Evolutionary conservation across 2,888 invertebrate species (phyloP).

Genomic region (Chrysopilus asiliformis): DNA sequence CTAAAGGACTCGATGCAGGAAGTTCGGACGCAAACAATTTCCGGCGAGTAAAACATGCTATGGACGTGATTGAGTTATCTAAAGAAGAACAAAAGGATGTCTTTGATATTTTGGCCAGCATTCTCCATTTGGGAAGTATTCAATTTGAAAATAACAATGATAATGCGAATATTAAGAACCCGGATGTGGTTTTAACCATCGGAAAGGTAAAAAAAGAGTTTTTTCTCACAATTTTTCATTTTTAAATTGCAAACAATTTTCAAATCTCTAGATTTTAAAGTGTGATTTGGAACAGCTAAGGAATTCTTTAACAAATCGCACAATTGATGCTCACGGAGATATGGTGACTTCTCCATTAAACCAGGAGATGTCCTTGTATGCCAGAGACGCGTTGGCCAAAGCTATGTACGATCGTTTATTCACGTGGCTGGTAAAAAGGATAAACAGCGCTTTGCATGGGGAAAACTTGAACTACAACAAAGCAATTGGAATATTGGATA

Average conservation of each 20-base stretch:
- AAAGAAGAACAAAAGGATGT: conserved; percentile 59
- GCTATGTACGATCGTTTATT: conserved; percentile 84
- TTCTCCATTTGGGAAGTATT: conserved; percentile 78
- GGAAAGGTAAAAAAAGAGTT: conserved; percentile 62
- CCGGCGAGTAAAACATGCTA: conserved; percentile 53
- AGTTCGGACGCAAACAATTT: conserved; percentile 63
- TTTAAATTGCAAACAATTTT: neutral
- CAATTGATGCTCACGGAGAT: conserved; percentile 75
- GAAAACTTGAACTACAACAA: conserved; percentile 42
- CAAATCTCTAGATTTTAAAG: conserved; percentile 57
- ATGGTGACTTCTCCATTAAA: conserved; percentile 69
- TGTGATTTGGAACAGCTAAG: conserved; percentile 51
- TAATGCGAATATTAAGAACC: conserved; percentile 50
- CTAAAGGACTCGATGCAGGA: conserved; percentile 38
- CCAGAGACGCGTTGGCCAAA: conserved; percentile 80
- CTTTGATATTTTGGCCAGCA: conserved; percentile 68
- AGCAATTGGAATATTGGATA: conserved; percentile 83
- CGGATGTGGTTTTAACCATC: conserved; percentile 49
- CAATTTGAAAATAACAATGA: conserved; percentile 63
- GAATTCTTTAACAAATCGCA: conserved; percentile 66
- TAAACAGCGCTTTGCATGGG: conserved; percentile 58
- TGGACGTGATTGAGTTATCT: conserved; percentile 64
- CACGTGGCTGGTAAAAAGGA: conserved; percentile 72
- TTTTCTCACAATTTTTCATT: too few relatives aligned
- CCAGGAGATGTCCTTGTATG: conserved; percentile 69